These are phyloP conservation scores for Orthonevra nobilis DNA, from an alignment of 2,888 invertebrate species.

Conservation along the genomic window DNA sequence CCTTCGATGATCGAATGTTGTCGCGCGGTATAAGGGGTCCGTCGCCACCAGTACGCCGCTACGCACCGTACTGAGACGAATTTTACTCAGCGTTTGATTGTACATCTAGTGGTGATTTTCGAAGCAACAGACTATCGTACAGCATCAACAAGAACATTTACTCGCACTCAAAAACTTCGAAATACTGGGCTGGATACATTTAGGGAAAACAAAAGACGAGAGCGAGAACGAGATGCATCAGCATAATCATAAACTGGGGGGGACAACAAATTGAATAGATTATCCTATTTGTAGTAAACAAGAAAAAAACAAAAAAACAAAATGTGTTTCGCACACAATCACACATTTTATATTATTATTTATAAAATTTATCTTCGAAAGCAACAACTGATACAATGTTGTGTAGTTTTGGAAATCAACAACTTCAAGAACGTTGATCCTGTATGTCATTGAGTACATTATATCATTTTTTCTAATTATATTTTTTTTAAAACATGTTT, in stretches of 20 bases:
- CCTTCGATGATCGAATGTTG: conserved; percentile 89
- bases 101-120: conserved; percentile 42
- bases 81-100: conserved; percentile 73
- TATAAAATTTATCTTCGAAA: conserved; percentile 18
- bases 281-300: conserved; percentile 41
- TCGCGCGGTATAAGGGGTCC: conserved; percentile 86
- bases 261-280: conserved; percentile 6
- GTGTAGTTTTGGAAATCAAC: not conserved
- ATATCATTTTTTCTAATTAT: conserved; percentile 4
- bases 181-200: conserved; percentile 55
- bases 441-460: too few relatives aligned
- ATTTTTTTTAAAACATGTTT: conserved; percentile 36
- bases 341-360: conserved; percentile 17
- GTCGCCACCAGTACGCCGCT: conserved; percentile 91
- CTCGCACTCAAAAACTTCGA: conserved; percentile 60
- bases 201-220: conserved; percentile 16
- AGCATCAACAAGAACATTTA: conserved; percentile 47
- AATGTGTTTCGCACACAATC: conserved; percentile 38
- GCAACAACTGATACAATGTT: not conserved
- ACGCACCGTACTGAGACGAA: conserved; percentile 88
- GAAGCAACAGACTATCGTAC: conserved; percentile 46
- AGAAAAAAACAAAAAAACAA: not conserved
- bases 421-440: too few relatives aligned
- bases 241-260: conserved; percentile 29
- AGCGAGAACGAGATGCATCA: conserved; percentile 23